Conservation (phyloP, 2,113 vertebrate genomes). For the Procavia capensis region DNA sequence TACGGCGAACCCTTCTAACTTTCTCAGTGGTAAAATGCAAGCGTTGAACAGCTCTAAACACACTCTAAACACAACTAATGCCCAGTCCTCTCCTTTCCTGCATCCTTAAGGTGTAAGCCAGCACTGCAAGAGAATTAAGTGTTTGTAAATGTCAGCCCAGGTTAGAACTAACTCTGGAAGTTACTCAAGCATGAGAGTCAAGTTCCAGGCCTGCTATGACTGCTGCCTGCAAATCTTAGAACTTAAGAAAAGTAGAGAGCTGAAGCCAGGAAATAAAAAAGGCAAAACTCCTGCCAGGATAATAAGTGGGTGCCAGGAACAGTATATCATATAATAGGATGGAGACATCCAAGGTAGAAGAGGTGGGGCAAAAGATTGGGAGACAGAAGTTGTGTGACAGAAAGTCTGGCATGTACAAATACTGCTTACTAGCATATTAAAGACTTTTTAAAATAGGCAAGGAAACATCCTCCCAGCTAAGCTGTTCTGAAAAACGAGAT, state of each 20-base stretch:
- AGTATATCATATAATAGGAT: constrained; percentile 44
- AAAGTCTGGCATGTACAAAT: constrained; percentile 49
- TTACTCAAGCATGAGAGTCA: constrained; percentile 42
- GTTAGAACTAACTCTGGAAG: constrained; percentile 19
- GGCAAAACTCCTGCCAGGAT: neutral
- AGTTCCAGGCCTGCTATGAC: constrained; percentile 32
- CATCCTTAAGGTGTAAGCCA: neutral
- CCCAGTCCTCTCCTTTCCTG: neutral
- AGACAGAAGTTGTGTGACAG: neutral
- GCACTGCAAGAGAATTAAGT: neutral
- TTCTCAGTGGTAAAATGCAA: neutral
- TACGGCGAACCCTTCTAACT: neutral
- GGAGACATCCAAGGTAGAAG: neutral
- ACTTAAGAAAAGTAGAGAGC: neutral
- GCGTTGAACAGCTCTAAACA: neutral
- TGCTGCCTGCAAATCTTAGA: neutral
- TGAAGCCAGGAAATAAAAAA: neutral
- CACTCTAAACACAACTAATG: too few species aligned
- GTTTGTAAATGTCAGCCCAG: constrained; percentile 58
- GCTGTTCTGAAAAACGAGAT: constrained; percentile 39
- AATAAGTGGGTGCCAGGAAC: neutral
- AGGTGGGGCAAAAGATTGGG: neutral
- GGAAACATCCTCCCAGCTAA: too few species aligned
- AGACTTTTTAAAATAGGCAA: constrained; percentile 55
- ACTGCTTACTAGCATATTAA: constrained; percentile 53